Evolutionary conservation across 1,140 invertebrate genomes (phyloP).

Genomic region (Mesaphorura yosii): DNA sequence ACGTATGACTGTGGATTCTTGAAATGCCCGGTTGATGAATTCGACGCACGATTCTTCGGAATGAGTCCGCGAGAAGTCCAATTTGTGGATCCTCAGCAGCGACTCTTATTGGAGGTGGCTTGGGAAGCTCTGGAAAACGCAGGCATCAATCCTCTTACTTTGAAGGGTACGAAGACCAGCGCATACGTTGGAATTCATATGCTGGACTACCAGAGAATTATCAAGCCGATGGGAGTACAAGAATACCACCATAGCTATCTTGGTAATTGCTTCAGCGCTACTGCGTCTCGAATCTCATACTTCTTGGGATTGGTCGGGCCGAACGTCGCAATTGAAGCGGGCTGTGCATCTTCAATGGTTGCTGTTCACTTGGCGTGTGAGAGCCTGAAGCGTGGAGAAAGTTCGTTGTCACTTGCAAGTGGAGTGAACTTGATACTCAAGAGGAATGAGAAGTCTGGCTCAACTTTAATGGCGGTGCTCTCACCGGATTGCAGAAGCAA

Average conservation of each 20-base stretch:
- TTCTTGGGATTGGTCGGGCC: slow-evolving; percentile 15
- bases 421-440: slow-evolving; percentile 18
- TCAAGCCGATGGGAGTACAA: neutral
- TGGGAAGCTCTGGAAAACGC: slow-evolving; percentile 49
- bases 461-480: neutral
- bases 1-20: slow-evolving; percentile 3
- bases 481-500: slow-evolving; percentile 6
- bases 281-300: slow-evolving; percentile 3
- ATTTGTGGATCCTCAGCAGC: slow-evolving; percentile 49
- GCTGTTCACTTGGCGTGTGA: slow-evolving; percentile 19
- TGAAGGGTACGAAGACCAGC: slow-evolving; percentile 2
- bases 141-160: slow-evolving; percentile 3
- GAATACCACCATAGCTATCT: slow-evolving; percentile 7
- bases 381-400: slow-evolving; percentile 11
- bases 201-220: neutral
- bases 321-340: slow-evolving; percentile 8
- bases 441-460: neutral
- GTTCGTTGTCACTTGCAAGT: slow-evolving; percentile 12
- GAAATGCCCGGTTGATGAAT: slow-evolving; percentile 31
- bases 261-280: slow-evolving; percentile 12
- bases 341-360: slow-evolving; percentile 18
- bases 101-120: slow-evolving; percentile 47
- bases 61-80: slow-evolving; percentile 45
- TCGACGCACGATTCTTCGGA: slow-evolving; percentile 45
- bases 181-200: slow-evolving; percentile 13